phyloP scores from a whole-genome alignment of 2,113 vertebrate genomes.

The Gavia stellata region DNA sequence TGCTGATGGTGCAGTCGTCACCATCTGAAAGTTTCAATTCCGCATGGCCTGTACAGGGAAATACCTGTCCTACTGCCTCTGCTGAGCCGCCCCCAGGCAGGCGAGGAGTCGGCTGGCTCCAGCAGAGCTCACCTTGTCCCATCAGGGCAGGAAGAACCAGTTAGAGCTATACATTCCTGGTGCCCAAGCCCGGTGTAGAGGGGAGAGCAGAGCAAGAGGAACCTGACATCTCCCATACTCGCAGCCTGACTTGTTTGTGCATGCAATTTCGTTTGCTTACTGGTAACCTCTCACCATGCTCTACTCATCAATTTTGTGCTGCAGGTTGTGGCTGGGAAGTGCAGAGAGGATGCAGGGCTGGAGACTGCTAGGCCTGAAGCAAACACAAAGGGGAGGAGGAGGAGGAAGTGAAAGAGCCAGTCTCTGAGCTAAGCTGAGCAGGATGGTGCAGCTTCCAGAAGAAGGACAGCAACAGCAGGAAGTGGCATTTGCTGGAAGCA shows the following conservation, averaged over 20 bases:
- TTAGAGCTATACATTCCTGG: not conserved
- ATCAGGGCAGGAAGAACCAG: not conserved
- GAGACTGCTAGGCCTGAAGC: not conserved
- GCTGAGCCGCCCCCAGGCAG: not conserved
- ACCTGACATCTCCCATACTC: not conserved
- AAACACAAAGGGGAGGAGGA: not conserved
- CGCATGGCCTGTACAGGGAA: not conserved
- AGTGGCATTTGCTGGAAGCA: not conserved
- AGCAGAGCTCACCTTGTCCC: not conserved
- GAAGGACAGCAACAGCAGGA: constrained; percentile 2
- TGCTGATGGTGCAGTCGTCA: not conserved
- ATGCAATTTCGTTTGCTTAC: not conserved
- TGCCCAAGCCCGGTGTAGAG: not conserved
- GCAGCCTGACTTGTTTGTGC: not conserved
- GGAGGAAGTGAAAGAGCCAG: not conserved
- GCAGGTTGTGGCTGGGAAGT: not conserved
- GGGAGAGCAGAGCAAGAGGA: not conserved
- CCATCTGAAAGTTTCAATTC: not conserved
- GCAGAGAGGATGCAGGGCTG: not conserved
- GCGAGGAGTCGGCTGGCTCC: not conserved
- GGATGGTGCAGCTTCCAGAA: not conserved
- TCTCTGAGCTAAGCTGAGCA: not conserved
- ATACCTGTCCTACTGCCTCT: not conserved
- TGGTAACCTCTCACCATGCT: not conserved
- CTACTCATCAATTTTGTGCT: not conserved